Evolutionary conservation across 2,888 invertebrate genomes (phyloP).

Genomic region (Tolmerus cingulatus): DNA sequence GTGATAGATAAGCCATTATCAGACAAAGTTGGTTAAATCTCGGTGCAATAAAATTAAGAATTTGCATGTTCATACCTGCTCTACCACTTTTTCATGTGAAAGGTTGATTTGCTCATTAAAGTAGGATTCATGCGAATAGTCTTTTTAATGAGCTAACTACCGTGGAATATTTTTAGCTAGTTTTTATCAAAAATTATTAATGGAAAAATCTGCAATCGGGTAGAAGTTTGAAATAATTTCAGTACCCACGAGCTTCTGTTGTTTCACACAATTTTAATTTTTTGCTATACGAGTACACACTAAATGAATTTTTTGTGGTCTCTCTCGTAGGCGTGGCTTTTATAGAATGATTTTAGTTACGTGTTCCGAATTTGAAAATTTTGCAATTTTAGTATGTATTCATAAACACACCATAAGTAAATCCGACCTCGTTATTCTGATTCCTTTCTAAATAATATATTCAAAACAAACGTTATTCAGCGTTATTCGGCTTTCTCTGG

Average conservation of each 20-base stretch:
- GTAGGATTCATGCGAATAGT: neutral
- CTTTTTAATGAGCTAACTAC: neutral
- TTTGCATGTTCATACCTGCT: conserved; percentile 21
- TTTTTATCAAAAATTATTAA: neutral
- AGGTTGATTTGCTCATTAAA: neutral
- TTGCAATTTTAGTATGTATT: neutral
- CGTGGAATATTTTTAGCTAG: neutral
- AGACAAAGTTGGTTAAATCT: neutral
- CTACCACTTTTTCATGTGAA: neutral
- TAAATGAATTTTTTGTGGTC: too few species aligned
- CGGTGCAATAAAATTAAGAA: neutral
- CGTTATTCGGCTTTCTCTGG: too few species aligned
- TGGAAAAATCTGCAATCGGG: neutral
- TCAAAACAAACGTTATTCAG: too few species aligned
- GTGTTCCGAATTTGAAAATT: neutral
- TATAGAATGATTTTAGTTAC: neutral
- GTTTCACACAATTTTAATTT: neutral
- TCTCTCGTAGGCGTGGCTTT: neutral
- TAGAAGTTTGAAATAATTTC: neutral
- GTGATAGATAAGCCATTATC: neutral
- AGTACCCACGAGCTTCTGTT: neutral
- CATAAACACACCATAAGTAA: too few species aligned
- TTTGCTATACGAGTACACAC: too few species aligned
- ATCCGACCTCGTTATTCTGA: too few species aligned
- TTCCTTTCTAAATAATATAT: too few species aligned